phyloP scores from a whole-genome alignment of 2,888 invertebrate genomes.

The Diogma glabrata region DNA sequence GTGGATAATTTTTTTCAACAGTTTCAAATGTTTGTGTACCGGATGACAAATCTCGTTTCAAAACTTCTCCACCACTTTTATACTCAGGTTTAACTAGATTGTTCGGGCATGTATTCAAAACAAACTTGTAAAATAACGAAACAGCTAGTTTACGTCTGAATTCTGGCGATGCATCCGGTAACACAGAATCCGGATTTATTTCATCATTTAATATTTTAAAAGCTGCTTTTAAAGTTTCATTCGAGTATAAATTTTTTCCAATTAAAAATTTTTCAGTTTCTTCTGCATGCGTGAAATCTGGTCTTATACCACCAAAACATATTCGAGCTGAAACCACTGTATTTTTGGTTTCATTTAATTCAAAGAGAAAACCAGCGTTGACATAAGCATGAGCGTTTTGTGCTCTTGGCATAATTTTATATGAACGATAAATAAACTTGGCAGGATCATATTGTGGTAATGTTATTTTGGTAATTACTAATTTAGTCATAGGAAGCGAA shows the following conservation, averaged over 20 bases:
- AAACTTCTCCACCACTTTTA: conserved; percentile 44
- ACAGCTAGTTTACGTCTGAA: conserved; percentile 61
- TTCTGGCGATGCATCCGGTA: conserved; percentile 52
- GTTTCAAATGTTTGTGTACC: conserved; percentile 61
- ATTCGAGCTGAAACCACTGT: conserved; percentile 34
- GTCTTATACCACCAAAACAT: conserved; percentile 47
- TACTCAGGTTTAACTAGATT: conserved; percentile 38
- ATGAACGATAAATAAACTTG: conserved; percentile 35
- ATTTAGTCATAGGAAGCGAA: conserved; percentile 35
- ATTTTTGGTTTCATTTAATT: conserved; percentile 30
- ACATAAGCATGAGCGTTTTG: conserved; percentile 69
- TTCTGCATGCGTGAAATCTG: conserved; percentile 37
- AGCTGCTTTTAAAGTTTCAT: conserved; percentile 37
- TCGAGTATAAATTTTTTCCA: conserved; percentile 37
- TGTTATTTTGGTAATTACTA: conserved; percentile 28
- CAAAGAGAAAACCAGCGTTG: conserved; percentile 60
- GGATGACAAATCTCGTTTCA: conserved; percentile 51
- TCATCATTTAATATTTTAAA: conserved; percentile 42
- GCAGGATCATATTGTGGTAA: conserved; percentile 23
- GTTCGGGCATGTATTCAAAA: conserved; percentile 44
- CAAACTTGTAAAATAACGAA: conserved; percentile 64
- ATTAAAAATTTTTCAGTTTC: conserved; percentile 40
- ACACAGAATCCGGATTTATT: conserved; percentile 42
- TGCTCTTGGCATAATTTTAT: conserved; percentile 61
- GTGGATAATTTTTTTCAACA: conserved; percentile 48